Evolutionary conservation across 2,797 vertebrate species (phyloP), one percentile per base, ranked within the genome.

Genomic region (Todus mexicanus): DNA sequence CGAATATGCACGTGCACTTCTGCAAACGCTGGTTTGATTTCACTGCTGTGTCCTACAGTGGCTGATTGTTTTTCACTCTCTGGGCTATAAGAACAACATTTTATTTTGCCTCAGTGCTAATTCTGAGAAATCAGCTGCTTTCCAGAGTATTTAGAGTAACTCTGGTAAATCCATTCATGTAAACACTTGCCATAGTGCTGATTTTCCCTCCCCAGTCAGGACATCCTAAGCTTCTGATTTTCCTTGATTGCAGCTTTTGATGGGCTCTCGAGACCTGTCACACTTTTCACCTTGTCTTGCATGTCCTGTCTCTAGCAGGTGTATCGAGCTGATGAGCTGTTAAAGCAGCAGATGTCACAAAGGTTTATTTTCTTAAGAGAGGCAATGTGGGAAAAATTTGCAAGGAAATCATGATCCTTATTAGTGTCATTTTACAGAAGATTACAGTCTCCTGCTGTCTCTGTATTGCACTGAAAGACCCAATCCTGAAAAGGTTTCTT

Each of bases 151-250:
- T 86, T 50, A 20, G 18, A 29, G 14, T 48, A 61, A n/a, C 22
- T 40, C 43, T 64, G 42, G 29, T 56, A 29, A 31, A 43, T 11
- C 10, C 1, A 1, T 43, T 50, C 9, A 33, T 15, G 25, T 23
- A 64, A 61, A 42, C 9, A 10, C 59, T 84, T 74, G 29, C 54
- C 19, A 19, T 1, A 47, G 43, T 40, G 12, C 31, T 38, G 0
- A 18, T n/a, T 42, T 57, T 75, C 26, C 27, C 12, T 57, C 29
- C 26, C 8, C 20, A 25, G 0, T 53, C 27, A 42, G 0, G 0
- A 11, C 26, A 9, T 15, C 14, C 18, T 33, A n/a, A 17, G 43
- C 42, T 45, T 72, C 43, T 47, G 4, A 15, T 21, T 63, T 87
- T 29, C 29, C 17, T 33, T 64, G 17, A 4, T 3, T 59, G 25